These are phyloP conservation scores for Alloplasta piceator DNA, from an alignment of 2,888 invertebrate species.

Conservation along the genomic window DNA sequence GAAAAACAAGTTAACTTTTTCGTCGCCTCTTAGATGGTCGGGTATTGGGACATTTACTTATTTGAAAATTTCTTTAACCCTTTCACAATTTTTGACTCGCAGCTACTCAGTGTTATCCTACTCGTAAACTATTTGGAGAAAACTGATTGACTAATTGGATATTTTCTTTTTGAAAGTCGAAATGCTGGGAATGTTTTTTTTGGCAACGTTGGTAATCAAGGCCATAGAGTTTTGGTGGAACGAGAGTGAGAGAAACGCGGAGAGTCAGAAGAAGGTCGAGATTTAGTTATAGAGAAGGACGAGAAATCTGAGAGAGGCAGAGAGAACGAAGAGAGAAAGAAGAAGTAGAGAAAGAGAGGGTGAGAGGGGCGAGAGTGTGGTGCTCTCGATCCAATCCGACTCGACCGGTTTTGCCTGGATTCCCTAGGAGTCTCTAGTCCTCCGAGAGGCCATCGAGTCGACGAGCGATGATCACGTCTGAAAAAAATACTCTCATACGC, in stretches of 20 bases:
- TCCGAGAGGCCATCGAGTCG: constrained; percentile 68
- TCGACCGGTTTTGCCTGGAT: constrained; percentile 82
- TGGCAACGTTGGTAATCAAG: constrained; percentile 37
- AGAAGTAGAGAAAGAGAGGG: constrained; percentile 31
- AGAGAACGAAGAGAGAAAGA: constrained; percentile 39
- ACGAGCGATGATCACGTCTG: constrained; percentile 44
- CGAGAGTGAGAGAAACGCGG: constrained; percentile 41
- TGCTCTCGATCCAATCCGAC: constrained; percentile 78
- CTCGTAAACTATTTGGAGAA: neutral
- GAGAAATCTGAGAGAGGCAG: constrained; percentile 35
- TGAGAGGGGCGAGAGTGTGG: constrained; percentile 66
- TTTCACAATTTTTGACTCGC: too few species aligned
- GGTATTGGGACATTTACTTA: too few species aligned
- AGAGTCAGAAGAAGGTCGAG: constrained; percentile 30
- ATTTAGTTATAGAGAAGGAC: constrained; percentile 37
- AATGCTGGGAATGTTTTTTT: constrained; percentile 38
- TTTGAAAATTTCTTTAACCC: too few species aligned
- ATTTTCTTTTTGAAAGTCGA: constrained; percentile 20
- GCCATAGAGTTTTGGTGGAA: constrained; percentile 48
- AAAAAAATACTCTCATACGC: constrained; percentile 36
- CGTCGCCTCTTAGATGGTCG: too few species aligned
- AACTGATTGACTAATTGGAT: neutral
- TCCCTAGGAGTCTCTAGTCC: constrained; percentile 82
- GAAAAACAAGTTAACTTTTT: too few species aligned
- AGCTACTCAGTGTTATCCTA: too few species aligned